Percentiles rank a stretch among this genome's conserved stretches.
These are phyloP conservation scores for Alloplasta piceator DNA, from an alignment of 2,888 invertebrate species.

Conservation along the genomic window DNA sequence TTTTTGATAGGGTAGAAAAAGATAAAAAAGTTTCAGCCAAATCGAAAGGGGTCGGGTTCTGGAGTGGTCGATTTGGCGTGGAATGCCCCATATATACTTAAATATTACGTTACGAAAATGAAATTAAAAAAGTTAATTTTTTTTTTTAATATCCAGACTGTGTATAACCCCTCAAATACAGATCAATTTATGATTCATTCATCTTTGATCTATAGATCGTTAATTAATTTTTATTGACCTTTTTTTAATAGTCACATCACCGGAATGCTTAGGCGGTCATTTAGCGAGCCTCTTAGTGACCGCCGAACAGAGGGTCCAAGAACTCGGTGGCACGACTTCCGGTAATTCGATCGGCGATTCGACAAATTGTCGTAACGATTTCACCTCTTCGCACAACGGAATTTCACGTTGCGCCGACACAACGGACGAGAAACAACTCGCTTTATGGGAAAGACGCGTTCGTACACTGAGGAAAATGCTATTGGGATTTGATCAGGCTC, in stretches of 20 bases:
- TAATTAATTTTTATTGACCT: background rate
- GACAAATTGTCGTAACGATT: constrained; percentile 78
- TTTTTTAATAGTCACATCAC: constrained; percentile 89
- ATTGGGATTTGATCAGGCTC: constrained; percentile 93
- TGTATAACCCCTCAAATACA: no score
- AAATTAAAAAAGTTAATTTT: no score
- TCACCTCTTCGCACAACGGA: constrained; percentile 80
- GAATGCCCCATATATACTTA: no score
- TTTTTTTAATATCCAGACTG: no score
- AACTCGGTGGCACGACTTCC: constrained; percentile 86
- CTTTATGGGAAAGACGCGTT: constrained; percentile 94
- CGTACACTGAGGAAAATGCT: constrained; percentile 92
- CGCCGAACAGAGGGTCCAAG: constrained; percentile 93
- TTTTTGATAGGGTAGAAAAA: no score
- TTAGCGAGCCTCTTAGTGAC: constrained; percentile 91
- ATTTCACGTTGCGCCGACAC: constrained; percentile 89
- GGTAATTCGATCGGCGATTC: constrained; percentile 77
- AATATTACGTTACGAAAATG: no score
- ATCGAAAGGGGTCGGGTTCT: no score
- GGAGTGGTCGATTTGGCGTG: no score
- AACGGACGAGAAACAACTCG: constrained; percentile 92
- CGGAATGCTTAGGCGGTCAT: constrained; percentile 91
- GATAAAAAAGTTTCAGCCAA: no score
- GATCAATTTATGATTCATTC: no score
- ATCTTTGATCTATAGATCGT: constrained; percentile 9